Evolutionary conservation across 64 coral and sea anemone genomes (phyloP), one percentile per base, ranked within the genome.

Genomic region (Stylophora pistillata): DNA sequence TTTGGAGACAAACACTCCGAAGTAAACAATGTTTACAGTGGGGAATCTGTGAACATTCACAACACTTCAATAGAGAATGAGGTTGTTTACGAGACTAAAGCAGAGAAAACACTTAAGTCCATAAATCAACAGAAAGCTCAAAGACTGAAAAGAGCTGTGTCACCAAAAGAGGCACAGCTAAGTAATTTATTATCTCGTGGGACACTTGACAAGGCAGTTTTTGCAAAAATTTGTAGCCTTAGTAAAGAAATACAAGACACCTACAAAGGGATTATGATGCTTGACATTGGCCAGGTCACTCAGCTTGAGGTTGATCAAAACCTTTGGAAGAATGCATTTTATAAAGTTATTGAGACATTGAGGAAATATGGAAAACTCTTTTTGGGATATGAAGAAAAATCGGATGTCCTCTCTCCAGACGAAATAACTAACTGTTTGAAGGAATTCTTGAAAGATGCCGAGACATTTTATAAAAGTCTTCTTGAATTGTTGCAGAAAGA

Each of bases 301-400:
- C 90, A 95, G 18, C 91, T 95, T 34, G 97, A 99, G 9, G 66
- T 95, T 27, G 90, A 99, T 79, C 93, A 95, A 26, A 84, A 89
- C 15, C 73, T 99, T 16, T 99, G 97, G 97, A 90, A 89, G 59
- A 93, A 83, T 93, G 93, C 89, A 62, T 93, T 99, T 83, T 99
- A 99, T 58, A 91, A 99, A 79, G 87, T 99, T 41, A 95, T 99
- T 88, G 97, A 99, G 53, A 90, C 90, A 23, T 87, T 99, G 14
- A 78, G 97, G 58, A 93, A 92, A 61, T 85, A 87, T 69, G 79
- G 88, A 26, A 93, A 93, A 30, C 77, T 89, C 13, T 81, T 90
- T 90, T 89, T 88, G 73, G 74, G 90, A 30, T 63, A 86, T 87
- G 52, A 78, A 29, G 86, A 73, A 30, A 30, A 78, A 78, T 85